Base-by-base conservation (phyloP, 2,113 vertebrate genomes). In the Pomatorhinus ruficollis region DNA sequence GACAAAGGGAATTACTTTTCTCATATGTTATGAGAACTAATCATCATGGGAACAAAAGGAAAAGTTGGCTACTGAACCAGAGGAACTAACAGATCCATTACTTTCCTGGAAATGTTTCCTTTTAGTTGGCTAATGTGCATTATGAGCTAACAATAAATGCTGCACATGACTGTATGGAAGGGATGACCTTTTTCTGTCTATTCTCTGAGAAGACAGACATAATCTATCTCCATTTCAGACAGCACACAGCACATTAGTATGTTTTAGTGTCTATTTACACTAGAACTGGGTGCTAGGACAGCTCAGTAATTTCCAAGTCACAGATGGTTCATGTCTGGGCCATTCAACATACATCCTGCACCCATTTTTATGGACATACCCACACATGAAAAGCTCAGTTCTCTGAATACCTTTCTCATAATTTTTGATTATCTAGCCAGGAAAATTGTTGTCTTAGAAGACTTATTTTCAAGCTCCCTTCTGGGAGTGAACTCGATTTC, bases 81-180 rank as follows among this genome's bases (percentile, higher is more conserved):
- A 83, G 63, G 70, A 96, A 74, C 91, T 95, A 96, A 83, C 20
- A 94, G 91, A 96, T 93, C 84, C 70, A 95, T 95, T 94, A 91
- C 84, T 94, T 95, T 95, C 84, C 84, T 96, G 94, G 96, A 96
- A 91, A 74, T 72, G 66, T 93, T 95, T 91, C 93, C 59, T 94
- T 95, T 93, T 52, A 77, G 75, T 83, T 96, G 96, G 95, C 94
- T 96, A 94, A 93, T 39, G 44, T 80, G 50, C 31, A 57, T 90
- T 95, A 87, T 95, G 87, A 95, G 39, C 90, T 95, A 96, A 93
- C 4, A 22, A 94, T 87, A 93, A 93, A 85, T 66, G 60, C 39
- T 93, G 86, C 72, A 87, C 72, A 81, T 95, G 89, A 33, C 64
- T 92, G 17, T 37, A 60, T 68, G 64, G 83, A 96, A 89, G 64